These are phyloP conservation scores for Lepus townsendii DNA, from an alignment of 2,797 vertebrate species.

Conservation along the genomic window DNA sequence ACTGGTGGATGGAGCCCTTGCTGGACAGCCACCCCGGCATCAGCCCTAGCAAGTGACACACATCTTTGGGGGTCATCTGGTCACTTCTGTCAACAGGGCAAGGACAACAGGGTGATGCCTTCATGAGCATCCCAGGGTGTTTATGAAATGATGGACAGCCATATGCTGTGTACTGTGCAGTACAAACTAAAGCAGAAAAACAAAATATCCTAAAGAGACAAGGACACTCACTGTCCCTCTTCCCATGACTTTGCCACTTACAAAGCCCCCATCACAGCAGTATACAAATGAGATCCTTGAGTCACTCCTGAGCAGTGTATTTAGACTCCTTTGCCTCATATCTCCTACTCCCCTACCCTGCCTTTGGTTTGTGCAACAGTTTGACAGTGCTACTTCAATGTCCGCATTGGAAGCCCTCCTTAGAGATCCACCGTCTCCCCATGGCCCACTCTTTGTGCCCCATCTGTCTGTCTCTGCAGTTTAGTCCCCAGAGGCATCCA, in stretches of 20 bases:
- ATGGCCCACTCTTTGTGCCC: not conserved
- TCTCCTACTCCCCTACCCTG: not conserved
- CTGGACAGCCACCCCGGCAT: not conserved
- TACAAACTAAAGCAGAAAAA: not conserved
- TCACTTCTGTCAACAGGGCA: not conserved
- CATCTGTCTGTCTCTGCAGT: not conserved
- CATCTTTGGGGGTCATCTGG: too few species aligned
- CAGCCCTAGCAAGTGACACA: not conserved
- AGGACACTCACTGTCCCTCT: not conserved
- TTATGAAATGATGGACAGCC: not conserved
- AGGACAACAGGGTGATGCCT: too few species aligned
- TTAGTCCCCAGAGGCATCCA: not conserved
- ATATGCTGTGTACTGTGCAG: accelerated
- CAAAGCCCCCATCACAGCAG: not conserved
- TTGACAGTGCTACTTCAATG: not conserved
- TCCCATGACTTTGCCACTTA: not conserved
- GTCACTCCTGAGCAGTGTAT: too few species aligned
- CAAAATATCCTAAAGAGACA: not conserved
- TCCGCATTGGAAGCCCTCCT: not conserved
- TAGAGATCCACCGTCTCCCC: not conserved
- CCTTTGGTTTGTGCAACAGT: accelerated
- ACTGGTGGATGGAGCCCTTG: not conserved
- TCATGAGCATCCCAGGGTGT: not conserved
- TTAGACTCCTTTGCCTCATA: not conserved
- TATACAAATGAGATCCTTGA: not conserved